Evolutionary conservation across 2,888 invertebrate species (phyloP).

Genomic region (Alloscopus bannaensis): DNA sequence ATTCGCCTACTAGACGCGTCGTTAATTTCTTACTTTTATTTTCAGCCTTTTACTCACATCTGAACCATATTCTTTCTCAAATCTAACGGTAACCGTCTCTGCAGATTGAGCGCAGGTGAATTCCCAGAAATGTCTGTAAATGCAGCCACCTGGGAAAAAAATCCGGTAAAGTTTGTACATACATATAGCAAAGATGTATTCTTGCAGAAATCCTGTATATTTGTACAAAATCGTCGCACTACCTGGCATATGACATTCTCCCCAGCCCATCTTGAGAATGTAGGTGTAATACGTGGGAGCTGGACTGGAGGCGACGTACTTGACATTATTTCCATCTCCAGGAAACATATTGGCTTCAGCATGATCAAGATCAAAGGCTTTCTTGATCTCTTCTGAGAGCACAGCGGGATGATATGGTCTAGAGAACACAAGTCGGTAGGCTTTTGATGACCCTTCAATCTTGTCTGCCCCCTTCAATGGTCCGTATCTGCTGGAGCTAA

Average conservation of each 20-base stretch:
- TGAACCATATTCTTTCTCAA: constrained; percentile 68
- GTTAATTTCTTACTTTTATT: constrained; percentile 45
- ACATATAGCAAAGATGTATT: background rate
- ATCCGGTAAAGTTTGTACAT: background rate
- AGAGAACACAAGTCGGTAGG: constrained; percentile 62
- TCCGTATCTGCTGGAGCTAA: constrained; percentile 67
- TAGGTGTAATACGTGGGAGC: constrained; percentile 64
- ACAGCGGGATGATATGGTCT: constrained; percentile 65
- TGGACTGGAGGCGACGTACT: constrained; percentile 55
- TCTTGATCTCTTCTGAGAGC: constrained; percentile 56
- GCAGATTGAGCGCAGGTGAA: constrained; percentile 63
- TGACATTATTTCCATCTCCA: constrained; percentile 66
- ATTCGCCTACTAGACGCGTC: background rate
- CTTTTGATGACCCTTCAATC: constrained; percentile 28
- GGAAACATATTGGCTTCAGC: constrained; percentile 62
- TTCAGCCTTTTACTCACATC: constrained; percentile 42
- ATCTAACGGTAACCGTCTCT: constrained; percentile 64
- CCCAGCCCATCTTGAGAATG: constrained; percentile 66
- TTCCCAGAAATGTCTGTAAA: constrained; percentile 66
- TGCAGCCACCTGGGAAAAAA: constrained; percentile 50
- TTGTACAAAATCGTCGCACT: background rate
- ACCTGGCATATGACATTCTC: constrained; percentile 63
- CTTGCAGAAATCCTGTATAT: background rate
- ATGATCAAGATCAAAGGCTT: constrained; percentile 58
- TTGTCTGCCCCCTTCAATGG: constrained; percentile 63